Base-by-base conservation (phyloP, 2,797 vertebrate genomes). In the Labroides dimidiatus region DNA sequence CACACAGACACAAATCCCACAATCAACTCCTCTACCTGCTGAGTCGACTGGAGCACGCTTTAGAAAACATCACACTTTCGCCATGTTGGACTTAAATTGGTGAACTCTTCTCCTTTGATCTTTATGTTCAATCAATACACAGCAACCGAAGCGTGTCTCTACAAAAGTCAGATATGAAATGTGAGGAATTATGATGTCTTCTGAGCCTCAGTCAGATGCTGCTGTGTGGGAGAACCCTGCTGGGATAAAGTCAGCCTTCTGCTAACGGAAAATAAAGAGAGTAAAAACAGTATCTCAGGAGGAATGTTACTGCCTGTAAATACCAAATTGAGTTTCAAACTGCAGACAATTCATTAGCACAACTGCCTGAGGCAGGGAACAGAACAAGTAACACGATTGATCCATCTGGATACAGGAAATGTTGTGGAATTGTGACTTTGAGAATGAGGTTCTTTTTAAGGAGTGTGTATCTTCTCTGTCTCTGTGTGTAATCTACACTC, bases 21-120 rank as follows among this genome's bases (percentile, higher is more conserved):
- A 66, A 65, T 67, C 50, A 64, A 20, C 67, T 43, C 55, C 48
- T 76, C 64, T 9, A 47, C 65, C 68, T 81, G 79, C 75, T 78
- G 71, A 80, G 65, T 85, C 79, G 61, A 47, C 75, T 45, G 19
- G 56, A 1, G 36, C 33, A 55, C 8, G 0, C 53, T 52, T 66
- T 27, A 53, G 21, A 52, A 78, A 69, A 68, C 64, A 68, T 64
- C 56, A 49, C 53, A n/a, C 11, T 65, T 53, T 64, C 42, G 65
- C 10, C 27, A 5, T 51, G 67, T 63, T 49, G 42, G 15, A 64
- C 53, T 53, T 10, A 41, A 55, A 50, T 47, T 21, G 13, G 15
- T 53, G 15, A 17, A 2, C 48, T 45, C 49, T 15, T 67, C 57
- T 52, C 41, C 21, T 72, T 74, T 69, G 47, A 61, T 81, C 62